Base-by-base conservation (phyloP, 2,888 invertebrate genomes). In the Ectemnius lituratus region DNA sequence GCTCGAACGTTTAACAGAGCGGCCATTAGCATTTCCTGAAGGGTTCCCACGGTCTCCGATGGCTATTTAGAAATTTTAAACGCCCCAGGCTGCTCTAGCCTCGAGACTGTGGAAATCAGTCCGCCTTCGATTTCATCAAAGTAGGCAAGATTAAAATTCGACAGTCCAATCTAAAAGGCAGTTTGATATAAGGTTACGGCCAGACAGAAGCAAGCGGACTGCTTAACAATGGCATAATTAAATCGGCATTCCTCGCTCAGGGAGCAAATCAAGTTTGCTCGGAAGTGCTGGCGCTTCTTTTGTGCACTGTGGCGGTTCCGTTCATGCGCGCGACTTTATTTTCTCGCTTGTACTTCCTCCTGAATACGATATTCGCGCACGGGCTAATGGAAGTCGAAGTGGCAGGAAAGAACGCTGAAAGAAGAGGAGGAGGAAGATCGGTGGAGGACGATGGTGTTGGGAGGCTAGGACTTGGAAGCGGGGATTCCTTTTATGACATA, bases 401-500 rank as follows among this genome's bases (percentile, higher is more conserved):
- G 57, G 66, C 47, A 68, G 28, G 18, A 76, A 78, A 76, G 45
- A 78, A 70, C 62, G 57, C 28, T 46, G 20, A 37, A 57, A 64
- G 45, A 37, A 65, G 73, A n/a, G 63, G 70, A 72, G 28, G 14
- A 70, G 66, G 5, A 37, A 37, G 37, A 37, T 37, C 52, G 52
- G n/a, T 16, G 52, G 4, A 52, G 52, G 13, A 52, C 14, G 52
- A 52, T 5, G 52, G n/a, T 52, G 52, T 16, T 14, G 52, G 16
- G 16, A 52, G 52, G 52, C 52, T 37, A 37, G 52, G 16, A 52
- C 62, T 72, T 46, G 64, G 74, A 73, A 76, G 75, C 28, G 52
- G 79, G 73, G 85, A 87, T 87, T 86, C 79, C 85, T 81, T 87
- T 87, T 87, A 86, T 82, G 87, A 84, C 84, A 83, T 73, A 87